A percentile compares a stretch with the other conserved stretches of the same genome.
Evolutionary conservation across 2,888 invertebrate species (phyloP).

Genomic region (Trypoxylon attenuatum): DNA sequence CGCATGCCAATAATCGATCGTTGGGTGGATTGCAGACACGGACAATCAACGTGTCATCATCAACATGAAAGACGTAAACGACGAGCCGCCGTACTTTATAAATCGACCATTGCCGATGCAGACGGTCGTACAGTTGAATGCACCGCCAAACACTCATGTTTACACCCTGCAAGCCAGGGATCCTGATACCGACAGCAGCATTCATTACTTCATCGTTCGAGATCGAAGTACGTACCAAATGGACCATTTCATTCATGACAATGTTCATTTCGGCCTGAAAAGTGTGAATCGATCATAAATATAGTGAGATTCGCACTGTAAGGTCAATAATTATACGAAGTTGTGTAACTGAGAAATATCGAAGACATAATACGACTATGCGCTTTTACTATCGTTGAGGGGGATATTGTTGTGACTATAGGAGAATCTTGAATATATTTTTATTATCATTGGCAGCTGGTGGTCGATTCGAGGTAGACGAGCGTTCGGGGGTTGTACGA

Average conservation of each 20-base stretch:
- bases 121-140: constrained; percentile 96
- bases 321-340: too few species aligned
- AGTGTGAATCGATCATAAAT: too few species aligned
- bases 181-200: constrained; percentile 96
- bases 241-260: too few species aligned
- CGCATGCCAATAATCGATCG: constrained; percentile 40
- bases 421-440: not conserved
- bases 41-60: constrained; percentile 97
- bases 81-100: constrained; percentile 97
- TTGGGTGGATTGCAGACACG: constrained; percentile 85
- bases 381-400: too few species aligned
- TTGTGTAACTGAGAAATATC: too few species aligned
- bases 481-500: constrained; percentile 93
- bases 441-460: constrained; percentile 73
- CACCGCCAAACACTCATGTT: constrained; percentile 95
- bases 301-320: too few species aligned
- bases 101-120: constrained; percentile 98
- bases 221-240: constrained; percentile 82
- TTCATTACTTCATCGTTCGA: constrained; percentile 96
- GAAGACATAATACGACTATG: too few species aligned
- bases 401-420: too few species aligned
- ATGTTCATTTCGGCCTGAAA: too few species aligned
- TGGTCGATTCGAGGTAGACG: constrained; percentile 89
- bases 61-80: constrained; percentile 96
- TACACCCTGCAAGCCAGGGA: constrained; percentile 98